These are phyloP conservation scores for Uropsilus gracilis DNA, from an alignment of 2,113 vertebrate species.

Conservation along the genomic window DNA sequence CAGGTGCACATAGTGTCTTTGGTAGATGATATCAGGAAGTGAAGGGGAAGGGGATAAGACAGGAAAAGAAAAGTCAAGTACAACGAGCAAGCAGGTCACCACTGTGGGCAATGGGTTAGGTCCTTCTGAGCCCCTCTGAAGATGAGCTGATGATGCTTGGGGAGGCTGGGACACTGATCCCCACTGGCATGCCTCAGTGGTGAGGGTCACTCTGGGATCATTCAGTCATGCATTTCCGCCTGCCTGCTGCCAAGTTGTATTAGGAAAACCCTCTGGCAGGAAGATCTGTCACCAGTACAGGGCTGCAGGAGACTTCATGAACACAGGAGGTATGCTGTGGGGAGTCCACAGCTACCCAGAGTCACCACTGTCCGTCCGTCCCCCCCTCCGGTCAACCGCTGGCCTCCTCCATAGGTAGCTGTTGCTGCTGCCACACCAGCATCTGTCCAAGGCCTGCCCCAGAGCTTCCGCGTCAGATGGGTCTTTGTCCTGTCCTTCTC, in stretches of 20 bases:
- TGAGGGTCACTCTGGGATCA: background rate
- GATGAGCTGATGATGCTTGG: background rate
- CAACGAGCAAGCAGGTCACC: background rate
- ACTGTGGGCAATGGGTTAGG: background rate
- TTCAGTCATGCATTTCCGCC: background rate
- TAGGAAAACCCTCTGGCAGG: background rate
- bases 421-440: background rate
- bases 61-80: background rate
- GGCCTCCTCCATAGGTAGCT: background rate
- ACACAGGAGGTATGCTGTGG: fast-evolving
- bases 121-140: background rate
- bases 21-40: too few species aligned
- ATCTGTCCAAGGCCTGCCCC: fast-evolving
- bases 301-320: background rate
- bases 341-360: too few species aligned
- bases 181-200: background rate
- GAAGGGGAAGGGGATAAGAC: background rate
- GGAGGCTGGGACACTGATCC: background rate
- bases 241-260: background rate
- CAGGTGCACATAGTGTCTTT: fast-evolving
- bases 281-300: too few species aligned
- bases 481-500: background rate
- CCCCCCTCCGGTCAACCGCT: background rate
- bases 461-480: fast-evolving
- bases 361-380: background rate